Base-by-base conservation (phyloP, 2,797 vertebrate species). In the Oophaga sylvatica region DNA sequence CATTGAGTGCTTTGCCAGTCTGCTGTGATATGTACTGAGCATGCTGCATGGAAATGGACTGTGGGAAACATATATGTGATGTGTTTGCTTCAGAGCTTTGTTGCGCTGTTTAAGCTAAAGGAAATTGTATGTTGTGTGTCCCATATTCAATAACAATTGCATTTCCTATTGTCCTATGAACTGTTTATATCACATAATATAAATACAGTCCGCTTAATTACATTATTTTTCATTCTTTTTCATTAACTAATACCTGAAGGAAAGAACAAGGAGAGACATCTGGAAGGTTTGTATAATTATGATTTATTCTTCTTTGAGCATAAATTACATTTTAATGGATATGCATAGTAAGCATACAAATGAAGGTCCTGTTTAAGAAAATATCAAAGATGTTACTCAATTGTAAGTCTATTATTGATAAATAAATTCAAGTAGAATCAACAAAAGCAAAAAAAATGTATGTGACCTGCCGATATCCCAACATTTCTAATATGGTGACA, bases 251-350 rank as follows among this genome's bases (percentile, higher is more conserved):
- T 91, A 94, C 92, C 94, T 95, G 92, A 95, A 99, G 97, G 95
- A 98, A 97, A 96, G 97, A 99, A 91, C 97, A 97, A 95, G 95
- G 95, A 89, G 96, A 97, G 93, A 86, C 96, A 80, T 92, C 95
- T 78, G 95, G 94, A 95, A 97, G 96, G 96, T 97, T 95, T 94
- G 96, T 96, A 89, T 90, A 87, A 92, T 92, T 90, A 94, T 91
- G 91, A 80, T 94, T 92, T 92, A 86, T 89, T 94, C 17, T 68
- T 3, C 56, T 29, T 81, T 63, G 53, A 45, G 41, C 56, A 22
- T 17, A 63, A 17, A 45, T 59, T 53, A 53, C 48, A 53, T 8
- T 48, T 48, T 53, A 11, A 9, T 53, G 48, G 48, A 53, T 53
- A 11, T 53, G 48, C 48, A 53, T 53, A 53, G 48, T 53, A 11